A percentile compares a stretch with the other conserved stretches of the same genome.
Conservation (phyloP, 2,797 vertebrate species). For the Dendrocincla fuliginosa region DNA sequence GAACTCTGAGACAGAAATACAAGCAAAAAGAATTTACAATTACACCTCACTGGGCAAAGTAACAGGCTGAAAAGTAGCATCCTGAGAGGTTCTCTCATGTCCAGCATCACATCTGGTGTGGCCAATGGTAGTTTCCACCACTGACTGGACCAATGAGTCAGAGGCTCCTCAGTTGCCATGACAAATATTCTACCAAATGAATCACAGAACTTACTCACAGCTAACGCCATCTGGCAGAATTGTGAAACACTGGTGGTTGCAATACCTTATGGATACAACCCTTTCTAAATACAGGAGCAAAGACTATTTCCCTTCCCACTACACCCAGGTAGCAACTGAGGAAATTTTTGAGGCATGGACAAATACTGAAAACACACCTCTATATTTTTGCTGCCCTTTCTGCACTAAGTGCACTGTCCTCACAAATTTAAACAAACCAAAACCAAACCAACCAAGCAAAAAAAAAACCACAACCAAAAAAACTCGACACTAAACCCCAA, state of each 20-base stretch:
- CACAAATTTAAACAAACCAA: neutral
- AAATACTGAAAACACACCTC: neutral
- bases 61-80: neutral
- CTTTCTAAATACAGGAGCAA: neutral
- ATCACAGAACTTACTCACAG: constrained; percentile 21
- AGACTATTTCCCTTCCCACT: neutral
- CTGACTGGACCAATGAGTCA: neutral
- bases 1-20: neutral
- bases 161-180: constrained; percentile 19
- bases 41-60: neutral
- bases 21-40: neutral
- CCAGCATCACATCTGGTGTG: neutral
- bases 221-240: constrained; percentile 20
- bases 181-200: constrained; percentile 23
- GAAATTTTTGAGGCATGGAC: neutral
- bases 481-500: neutral
- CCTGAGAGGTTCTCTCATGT: neutral
- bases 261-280: neutral
- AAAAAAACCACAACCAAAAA: neutral
- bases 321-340: neutral
- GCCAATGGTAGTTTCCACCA: neutral
- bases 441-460: too few species aligned
- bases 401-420: neutral
- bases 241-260: neutral
- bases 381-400: neutral